Conservation (phyloP, 1,140 invertebrate species). For the Drosophila varians region DNA sequence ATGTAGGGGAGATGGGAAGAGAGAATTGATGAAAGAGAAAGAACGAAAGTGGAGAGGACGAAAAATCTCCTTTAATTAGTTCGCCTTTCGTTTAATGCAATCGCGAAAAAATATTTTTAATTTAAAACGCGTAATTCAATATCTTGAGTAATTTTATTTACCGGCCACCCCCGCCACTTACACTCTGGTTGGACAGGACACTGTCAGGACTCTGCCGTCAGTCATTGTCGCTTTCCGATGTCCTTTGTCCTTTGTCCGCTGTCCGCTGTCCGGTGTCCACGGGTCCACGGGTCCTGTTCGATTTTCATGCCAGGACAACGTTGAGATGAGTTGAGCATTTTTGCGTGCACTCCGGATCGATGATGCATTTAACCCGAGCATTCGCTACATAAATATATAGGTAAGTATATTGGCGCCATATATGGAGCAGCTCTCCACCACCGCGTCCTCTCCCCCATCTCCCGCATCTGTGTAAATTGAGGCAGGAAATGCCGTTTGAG, state of each 20-base stretch:
- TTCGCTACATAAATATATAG: neutral
- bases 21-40: neutral
- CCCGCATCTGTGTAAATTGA: constrained; percentile 76
- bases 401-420: constrained; percentile 32
- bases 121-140: constrained; percentile 81
- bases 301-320: constrained; percentile 48
- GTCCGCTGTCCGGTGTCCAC: constrained; percentile 4
- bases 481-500: constrained; percentile 69
- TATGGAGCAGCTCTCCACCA: constrained; percentile 22
- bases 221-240: constrained; percentile 49
- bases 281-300: constrained; percentile 51
- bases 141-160: constrained; percentile 76
- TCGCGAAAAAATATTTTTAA: constrained; percentile 80
- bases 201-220: constrained; percentile 63
- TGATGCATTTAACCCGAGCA: constrained; percentile 16
- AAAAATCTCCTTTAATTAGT: constrained; percentile 75
- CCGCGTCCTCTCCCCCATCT: neutral
- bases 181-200: constrained; percentile 27
- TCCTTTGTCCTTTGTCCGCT: neutral
- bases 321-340: constrained; percentile 41
- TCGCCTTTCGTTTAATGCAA: constrained; percentile 77
- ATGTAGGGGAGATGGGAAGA: neutral
- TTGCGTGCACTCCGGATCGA: constrained; percentile 57
- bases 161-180: constrained; percentile 39
- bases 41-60: constrained; percentile 8